These are phyloP conservation scores for Podarcis raffonei DNA, from an alignment of 2,113 vertebrate species.

Conservation along the genomic window DNA sequence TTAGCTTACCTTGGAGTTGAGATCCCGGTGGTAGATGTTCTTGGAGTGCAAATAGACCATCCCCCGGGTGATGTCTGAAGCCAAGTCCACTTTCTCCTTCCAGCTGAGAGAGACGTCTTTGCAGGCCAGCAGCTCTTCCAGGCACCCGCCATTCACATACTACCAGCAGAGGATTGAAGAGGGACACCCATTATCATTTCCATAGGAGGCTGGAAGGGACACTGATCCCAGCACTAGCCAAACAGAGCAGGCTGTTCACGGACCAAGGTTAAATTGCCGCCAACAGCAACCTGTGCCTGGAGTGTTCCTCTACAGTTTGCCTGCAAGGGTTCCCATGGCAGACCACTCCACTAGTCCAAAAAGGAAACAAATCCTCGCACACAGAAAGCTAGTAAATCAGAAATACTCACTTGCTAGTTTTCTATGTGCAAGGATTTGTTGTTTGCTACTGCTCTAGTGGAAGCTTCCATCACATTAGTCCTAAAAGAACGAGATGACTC, in stretches of 20 bases:
- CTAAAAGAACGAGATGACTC: neutral
- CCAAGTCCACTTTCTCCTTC: conserved; percentile 87
- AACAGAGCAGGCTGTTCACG: neutral
- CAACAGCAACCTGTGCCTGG: neutral
- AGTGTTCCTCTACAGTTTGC: neutral
- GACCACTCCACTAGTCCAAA: neutral
- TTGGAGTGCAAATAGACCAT: conserved; percentile 92
- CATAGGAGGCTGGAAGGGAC: neutral
- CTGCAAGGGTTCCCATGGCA: neutral
- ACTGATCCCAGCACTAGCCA: neutral
- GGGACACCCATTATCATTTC: fast-evolving
- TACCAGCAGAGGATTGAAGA: conserved; percentile 36
- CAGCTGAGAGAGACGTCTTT: conserved; percentile 80
- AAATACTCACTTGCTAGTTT: neutral
- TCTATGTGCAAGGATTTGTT: neutral
- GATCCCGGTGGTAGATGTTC: conserved; percentile 91
- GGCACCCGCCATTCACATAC: conserved; percentile 87
- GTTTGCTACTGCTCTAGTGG: neutral
- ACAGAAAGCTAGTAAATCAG: neutral
- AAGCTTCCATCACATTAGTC: neutral
- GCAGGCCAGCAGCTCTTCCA: conserved; percentile 85
- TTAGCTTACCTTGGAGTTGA: conserved; percentile 85
- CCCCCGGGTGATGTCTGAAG: conserved; percentile 86
- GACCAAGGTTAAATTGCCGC: neutral
- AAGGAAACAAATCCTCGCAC: neutral